Percentiles rank a stretch among this genome's conserved stretches.
phyloP scores from a whole-genome alignment of 2,113 vertebrate genomes.

The Notothenia coriiceps region DNA sequence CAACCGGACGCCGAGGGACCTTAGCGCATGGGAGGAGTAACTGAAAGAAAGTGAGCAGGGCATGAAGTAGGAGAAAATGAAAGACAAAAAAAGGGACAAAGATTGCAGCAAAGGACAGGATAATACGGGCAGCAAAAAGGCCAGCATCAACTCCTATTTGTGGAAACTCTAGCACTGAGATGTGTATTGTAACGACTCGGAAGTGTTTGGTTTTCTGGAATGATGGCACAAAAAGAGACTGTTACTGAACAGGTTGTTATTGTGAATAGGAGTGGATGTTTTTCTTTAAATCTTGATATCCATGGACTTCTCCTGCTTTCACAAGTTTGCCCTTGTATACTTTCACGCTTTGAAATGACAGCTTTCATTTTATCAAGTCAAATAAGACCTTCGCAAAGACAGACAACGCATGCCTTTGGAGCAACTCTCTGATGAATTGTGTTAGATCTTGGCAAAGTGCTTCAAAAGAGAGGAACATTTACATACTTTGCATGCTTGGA shows the following conservation, averaged over 20 bases:
- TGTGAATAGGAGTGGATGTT: constrained; percentile 12
- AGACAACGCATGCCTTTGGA: background rate
- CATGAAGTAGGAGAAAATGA: background rate
- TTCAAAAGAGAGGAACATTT: constrained; percentile 3
- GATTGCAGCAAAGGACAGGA: constrained; percentile 12
- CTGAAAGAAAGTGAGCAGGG: background rate
- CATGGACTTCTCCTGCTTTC: background rate
- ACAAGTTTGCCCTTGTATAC: background rate
- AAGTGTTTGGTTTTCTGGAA: background rate
- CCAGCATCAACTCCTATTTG: background rate
- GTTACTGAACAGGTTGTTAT: constrained; percentile 2
- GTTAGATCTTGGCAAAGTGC: background rate
- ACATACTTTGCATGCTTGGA: background rate
- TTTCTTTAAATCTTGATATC: background rate
- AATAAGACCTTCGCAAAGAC: constrained; percentile 8
- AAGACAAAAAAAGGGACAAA: constrained; percentile 1
- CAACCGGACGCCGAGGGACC: constrained; percentile 90
- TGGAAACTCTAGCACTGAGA: constrained; percentile 3
- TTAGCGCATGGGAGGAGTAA: constrained; percentile 62
- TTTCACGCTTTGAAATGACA: background rate
- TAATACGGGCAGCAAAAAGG: background rate
- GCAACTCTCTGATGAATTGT: constrained; percentile 3
- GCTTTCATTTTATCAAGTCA: constrained; percentile 9
- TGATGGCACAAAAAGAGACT: constrained; percentile 6
- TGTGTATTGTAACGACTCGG: constrained; percentile 3